Evolutionary conservation across 2,888 invertebrate genomes (phyloP).

Genomic region (Macrophya alboannulata): DNA sequence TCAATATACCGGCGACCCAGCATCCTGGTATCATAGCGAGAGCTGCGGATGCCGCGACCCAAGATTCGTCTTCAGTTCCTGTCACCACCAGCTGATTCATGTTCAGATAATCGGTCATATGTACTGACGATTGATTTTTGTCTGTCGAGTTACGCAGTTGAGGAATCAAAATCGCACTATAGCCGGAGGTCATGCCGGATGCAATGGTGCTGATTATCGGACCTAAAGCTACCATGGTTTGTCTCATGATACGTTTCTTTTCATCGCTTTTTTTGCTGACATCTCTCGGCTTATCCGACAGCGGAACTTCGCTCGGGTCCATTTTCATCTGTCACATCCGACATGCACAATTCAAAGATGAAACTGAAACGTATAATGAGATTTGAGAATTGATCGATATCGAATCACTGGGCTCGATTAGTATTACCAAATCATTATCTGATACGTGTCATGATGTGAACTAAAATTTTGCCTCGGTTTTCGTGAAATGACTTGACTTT

Average conservation of each 20-base stretch:
- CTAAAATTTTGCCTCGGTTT: background rate
- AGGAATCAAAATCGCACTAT: slow-evolving; percentile 85
- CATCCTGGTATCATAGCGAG: slow-evolving; percentile 86
- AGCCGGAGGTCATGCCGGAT: slow-evolving; percentile 85
- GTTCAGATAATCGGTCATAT: slow-evolving; percentile 1
- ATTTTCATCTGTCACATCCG: background rate
- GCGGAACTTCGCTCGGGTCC: background rate
- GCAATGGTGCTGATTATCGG: slow-evolving; percentile 83
- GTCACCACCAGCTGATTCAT: slow-evolving; percentile 34
- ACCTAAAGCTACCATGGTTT: slow-evolving; percentile 83
- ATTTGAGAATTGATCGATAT: background rate
- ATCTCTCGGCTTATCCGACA: background rate
- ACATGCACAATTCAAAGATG: background rate
- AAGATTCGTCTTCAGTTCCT: slow-evolving; percentile 63
- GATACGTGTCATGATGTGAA: background rate
- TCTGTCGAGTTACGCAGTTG: slow-evolving; percentile 79
- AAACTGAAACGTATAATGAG: slow-evolving; percentile 1
- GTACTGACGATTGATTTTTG: background rate
- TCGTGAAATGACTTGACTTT: background rate
- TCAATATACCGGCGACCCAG: slow-evolving; percentile 83
- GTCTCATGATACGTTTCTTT: slow-evolving; percentile 63
- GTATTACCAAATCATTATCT: background rate
- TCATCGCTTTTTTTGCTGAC: background rate
- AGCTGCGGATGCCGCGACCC: slow-evolving; percentile 84
- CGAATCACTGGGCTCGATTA: background rate